phyloP scores from a whole-genome alignment of 2,113 vertebrate genomes.

The Crypturellus undulatus region DNA sequence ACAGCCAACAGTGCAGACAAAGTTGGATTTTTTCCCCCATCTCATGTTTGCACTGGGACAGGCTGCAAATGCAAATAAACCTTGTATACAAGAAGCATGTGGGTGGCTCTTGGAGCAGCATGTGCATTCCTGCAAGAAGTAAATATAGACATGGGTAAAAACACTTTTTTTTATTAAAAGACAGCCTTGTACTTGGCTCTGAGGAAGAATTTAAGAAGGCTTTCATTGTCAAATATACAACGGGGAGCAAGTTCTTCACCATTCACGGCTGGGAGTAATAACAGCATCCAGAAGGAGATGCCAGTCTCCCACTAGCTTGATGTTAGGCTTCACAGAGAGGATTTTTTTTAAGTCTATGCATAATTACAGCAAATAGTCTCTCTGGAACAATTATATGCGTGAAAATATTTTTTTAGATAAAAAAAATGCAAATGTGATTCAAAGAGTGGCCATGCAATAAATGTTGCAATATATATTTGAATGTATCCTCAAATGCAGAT shows the following conservation, averaged over 20 bases:
- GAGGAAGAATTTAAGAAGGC: conserved; percentile 63
- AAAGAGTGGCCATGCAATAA: neutral
- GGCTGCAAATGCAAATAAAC: conserved; percentile 67
- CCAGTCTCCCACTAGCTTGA: conserved; percentile 31
- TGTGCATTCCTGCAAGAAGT: conserved; percentile 74
- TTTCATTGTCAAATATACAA: conserved; percentile 62
- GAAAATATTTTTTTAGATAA: conserved; percentile 20
- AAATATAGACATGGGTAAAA: conserved; percentile 74
- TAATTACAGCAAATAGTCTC: neutral
- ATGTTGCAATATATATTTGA: neutral
- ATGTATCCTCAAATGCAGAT: conserved; percentile 12
- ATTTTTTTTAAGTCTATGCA: neutral
- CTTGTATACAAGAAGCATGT: conserved; percentile 66
- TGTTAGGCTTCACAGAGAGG: neutral
- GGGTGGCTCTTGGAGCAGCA: conserved; percentile 74
- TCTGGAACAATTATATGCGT: neutral
- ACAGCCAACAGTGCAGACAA: conserved; percentile 1
- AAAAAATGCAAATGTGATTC: conserved; percentile 16
- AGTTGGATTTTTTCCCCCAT: neutral
- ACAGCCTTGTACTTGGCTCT: conserved; percentile 68
- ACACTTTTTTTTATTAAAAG: conserved; percentile 68
- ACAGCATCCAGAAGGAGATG: neutral
- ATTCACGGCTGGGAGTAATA: conserved; percentile 25
- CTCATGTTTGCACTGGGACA: conserved; percentile 7
- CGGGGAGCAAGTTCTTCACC: conserved; percentile 62